Evolutionary conservation across 2,797 vertebrate genomes (phyloP).

Genomic region (Dermochelys coriacea): DNA sequence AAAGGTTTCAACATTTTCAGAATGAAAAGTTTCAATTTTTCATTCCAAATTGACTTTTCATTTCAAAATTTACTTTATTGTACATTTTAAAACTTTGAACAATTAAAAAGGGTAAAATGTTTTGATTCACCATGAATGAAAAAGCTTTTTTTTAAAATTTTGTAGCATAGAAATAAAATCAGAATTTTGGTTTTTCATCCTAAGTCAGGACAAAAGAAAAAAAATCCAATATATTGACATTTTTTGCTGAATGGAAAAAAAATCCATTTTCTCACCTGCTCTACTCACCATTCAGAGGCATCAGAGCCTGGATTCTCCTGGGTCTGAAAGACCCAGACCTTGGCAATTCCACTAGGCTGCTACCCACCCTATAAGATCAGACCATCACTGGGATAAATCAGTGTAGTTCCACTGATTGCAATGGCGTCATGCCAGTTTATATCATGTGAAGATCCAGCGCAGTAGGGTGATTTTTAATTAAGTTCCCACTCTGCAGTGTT

Average conservation of each 20-base stretch:
- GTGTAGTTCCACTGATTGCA: not conserved
- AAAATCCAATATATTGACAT: not conserved
- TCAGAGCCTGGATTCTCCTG: not conserved
- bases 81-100: not conserved
- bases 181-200: not conserved
- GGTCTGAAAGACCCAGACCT: not conserved
- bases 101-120: not conserved
- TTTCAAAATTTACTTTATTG: not conserved
- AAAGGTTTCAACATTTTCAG: not conserved
- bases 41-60: not conserved
- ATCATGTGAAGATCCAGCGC: not conserved
- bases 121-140: not conserved
- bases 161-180: not conserved
- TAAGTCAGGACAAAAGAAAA: not conserved
- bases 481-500: not conserved
- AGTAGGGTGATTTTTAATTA: not conserved
- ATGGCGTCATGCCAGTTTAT: not conserved
- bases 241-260: not conserved
- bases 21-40: not conserved
- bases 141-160: not conserved
- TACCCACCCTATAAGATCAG: not conserved
- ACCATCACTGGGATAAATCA: too few species aligned
- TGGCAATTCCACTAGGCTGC: not conserved
- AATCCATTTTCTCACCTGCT: not conserved
- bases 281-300: not conserved